phyloP scores from a whole-genome alignment of 2,888 invertebrate genomes.

The Plagodis pulveraria region DNA sequence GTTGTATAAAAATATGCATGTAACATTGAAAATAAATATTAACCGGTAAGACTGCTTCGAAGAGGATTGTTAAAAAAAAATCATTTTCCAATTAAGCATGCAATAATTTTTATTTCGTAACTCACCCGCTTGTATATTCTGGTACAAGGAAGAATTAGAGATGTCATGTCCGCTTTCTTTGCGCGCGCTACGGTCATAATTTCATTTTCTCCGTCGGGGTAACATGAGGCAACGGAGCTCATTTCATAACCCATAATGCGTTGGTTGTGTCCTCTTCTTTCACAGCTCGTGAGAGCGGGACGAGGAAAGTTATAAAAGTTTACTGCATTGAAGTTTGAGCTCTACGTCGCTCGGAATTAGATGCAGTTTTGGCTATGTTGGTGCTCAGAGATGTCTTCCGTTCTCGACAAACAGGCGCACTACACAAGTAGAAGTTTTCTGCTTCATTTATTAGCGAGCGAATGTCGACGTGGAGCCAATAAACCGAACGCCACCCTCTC shows the following conservation, averaged over 20 bases:
- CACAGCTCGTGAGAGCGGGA: constrained; percentile 50
- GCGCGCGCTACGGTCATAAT: constrained; percentile 72
- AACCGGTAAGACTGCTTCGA: constrained; percentile 17
- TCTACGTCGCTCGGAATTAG: constrained; percentile 54
- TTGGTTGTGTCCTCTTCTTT: constrained; percentile 55
- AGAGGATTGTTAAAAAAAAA: constrained; percentile 32
- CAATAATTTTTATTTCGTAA: constrained; percentile 40
- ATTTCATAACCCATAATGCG: constrained; percentile 82
- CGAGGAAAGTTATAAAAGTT: constrained; percentile 55
- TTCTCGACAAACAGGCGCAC: constrained; percentile 67
- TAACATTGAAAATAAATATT: constrained; percentile 3
- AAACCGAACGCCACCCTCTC: constrained; percentile 75
- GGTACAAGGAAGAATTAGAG: constrained; percentile 52
- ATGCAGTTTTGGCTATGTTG: constrained; percentile 57
- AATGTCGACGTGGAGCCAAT: constrained; percentile 77
- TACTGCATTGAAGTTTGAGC: constrained; percentile 62
- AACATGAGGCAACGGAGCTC: constrained; percentile 76
- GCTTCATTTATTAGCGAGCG: constrained; percentile 82
- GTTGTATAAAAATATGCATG: not conserved
- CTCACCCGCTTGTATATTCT: constrained; percentile 44
- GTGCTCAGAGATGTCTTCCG: constrained; percentile 61
- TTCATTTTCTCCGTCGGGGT: constrained; percentile 74
- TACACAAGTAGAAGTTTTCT: constrained; percentile 79
- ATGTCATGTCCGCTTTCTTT: constrained; percentile 74
- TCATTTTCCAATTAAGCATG: constrained; percentile 31